A percentile compares a stretch with the other conserved stretches of the same genome.
These are phyloP conservation scores for Ctenochaetus hawaiiensis DNA, from an alignment of 2,797 vertebrate species.

Conservation along the genomic window DNA sequence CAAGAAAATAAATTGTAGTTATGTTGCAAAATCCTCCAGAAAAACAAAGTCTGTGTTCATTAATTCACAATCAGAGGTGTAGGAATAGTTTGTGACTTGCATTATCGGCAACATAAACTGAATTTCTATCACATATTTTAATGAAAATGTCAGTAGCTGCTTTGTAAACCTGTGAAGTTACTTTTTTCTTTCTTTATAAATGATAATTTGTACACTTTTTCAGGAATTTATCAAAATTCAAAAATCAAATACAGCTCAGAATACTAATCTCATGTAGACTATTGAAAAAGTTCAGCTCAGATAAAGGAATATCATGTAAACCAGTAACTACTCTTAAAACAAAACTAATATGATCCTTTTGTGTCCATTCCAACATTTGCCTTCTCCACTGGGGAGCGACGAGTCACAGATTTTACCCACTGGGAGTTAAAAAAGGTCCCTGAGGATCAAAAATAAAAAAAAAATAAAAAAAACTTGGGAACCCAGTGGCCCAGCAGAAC, in stretches of 20 bases:
- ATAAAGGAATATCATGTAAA: constrained; percentile 13
- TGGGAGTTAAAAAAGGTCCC: constrained; percentile 51
- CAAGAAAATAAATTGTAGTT: not conserved
- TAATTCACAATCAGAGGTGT: not conserved
- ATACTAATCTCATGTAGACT: constrained; percentile 18
- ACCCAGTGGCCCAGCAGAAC: constrained; percentile 60
- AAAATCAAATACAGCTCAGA: not conserved
- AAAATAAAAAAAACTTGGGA: constrained; percentile 18
- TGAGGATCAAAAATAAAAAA: not conserved
- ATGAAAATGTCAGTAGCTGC: not conserved
- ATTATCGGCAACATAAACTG: not conserved
- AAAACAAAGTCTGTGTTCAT: not conserved
- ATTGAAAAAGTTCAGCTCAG: constrained; percentile 38
- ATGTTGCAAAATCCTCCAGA: not conserved
- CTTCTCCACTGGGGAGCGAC: constrained; percentile 30
- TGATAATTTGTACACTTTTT: not conserved
- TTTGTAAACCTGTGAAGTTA: not conserved
- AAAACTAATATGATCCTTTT: constrained; percentile 30
- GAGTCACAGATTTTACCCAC: constrained; percentile 59
- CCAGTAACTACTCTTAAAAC: constrained; percentile 28
- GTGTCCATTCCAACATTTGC: constrained; percentile 46
- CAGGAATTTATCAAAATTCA: not conserved
- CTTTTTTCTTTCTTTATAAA: no score
- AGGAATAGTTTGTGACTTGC: no score
- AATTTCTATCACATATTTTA: not conserved